phyloP scores from a whole-genome alignment of 1,140 invertebrate species.

The Drosophila sulfurigaster region DNA sequence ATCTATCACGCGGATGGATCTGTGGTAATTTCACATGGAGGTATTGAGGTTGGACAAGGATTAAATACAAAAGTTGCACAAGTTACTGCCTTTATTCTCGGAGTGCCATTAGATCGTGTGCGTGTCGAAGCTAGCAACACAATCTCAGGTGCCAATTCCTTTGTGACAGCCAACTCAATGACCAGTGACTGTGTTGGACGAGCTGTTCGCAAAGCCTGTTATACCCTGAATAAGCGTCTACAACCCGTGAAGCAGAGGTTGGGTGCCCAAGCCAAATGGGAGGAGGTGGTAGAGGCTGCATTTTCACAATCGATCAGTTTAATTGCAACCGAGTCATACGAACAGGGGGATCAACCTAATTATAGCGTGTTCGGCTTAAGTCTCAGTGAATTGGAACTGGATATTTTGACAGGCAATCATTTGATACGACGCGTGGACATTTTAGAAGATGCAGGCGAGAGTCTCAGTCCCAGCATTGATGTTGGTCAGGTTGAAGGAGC shows the following conservation, averaged over 20 bases:
- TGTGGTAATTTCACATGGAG: conserved; percentile 89
- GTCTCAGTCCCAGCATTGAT: conserved; percentile 90
- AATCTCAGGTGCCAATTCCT: conserved; percentile 88
- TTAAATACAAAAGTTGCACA: conserved; percentile 90
- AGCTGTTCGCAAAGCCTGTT: conserved; percentile 89
- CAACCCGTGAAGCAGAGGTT: conserved; percentile 87
- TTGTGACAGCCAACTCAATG: conserved; percentile 89
- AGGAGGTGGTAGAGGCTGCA: conserved; percentile 87
- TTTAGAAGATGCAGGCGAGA: conserved; percentile 90
- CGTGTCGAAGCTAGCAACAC: conserved; percentile 89
- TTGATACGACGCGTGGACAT: conserved; percentile 89
- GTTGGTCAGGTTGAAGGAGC: conserved; percentile 92
- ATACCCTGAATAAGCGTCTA: conserved; percentile 87
- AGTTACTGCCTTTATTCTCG: conserved; percentile 90
- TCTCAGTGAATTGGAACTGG: conserved; percentile 89
- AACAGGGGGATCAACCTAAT: conserved; percentile 68
- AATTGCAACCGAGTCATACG: conserved; percentile 86
- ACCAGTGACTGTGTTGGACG: conserved; percentile 89
- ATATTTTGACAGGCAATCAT: conserved; percentile 90
- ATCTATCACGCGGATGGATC: conserved; percentile 89
- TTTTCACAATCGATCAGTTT: conserved; percentile 88
- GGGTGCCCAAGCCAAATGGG: conserved; percentile 87
- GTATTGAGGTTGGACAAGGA: conserved; percentile 91
- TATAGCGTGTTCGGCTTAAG: conserved; percentile 87
- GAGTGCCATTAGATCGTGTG: conserved; percentile 89